These are phyloP conservation scores for Crax fasciolata DNA, from an alignment of 2,797 vertebrate species.

Conservation along the genomic window DNA sequence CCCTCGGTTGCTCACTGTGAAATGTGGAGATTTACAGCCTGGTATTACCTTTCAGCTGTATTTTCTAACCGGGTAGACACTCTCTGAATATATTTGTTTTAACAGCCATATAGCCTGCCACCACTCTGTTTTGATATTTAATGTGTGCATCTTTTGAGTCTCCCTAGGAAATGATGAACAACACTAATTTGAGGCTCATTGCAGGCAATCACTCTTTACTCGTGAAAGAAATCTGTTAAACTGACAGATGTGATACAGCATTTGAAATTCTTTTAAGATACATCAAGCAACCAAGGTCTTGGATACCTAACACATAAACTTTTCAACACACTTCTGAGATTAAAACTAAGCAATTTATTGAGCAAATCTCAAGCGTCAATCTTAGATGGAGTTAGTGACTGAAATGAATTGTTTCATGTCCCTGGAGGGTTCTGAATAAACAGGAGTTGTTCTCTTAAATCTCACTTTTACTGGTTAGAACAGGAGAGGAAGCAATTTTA, in stretches of 20 bases:
- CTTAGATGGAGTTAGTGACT: neutral
- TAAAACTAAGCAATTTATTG: neutral
- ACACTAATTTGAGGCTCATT: neutral
- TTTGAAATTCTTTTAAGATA: neutral
- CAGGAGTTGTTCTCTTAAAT: neutral
- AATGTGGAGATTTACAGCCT: constrained; percentile 1
- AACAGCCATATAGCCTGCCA: neutral
- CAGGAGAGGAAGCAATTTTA: neutral
- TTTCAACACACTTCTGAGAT: neutral
- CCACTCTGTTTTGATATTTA: neutral
- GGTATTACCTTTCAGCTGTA: neutral
- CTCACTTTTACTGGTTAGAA: constrained; percentile 7
- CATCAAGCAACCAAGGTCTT: neutral
- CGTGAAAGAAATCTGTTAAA: neutral
- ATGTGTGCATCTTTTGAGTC: constrained; percentile 1
- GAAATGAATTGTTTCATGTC: neutral
- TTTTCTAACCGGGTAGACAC: constrained; percentile 16
- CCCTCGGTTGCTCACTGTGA: neutral
- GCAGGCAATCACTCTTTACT: neutral
- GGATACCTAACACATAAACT: neutral
- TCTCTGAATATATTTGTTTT: neutral
- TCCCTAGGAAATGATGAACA: neutral
- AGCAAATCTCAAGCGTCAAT: neutral
- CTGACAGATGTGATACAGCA: neutral
- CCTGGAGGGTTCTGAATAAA: neutral